Percentiles rank a stretch among this genome's conserved stretches.
These are phyloP conservation scores for Oreochromis mossambicus DNA, from an alignment of 2,797 vertebrate genomes.

Conservation along the genomic window DNA sequence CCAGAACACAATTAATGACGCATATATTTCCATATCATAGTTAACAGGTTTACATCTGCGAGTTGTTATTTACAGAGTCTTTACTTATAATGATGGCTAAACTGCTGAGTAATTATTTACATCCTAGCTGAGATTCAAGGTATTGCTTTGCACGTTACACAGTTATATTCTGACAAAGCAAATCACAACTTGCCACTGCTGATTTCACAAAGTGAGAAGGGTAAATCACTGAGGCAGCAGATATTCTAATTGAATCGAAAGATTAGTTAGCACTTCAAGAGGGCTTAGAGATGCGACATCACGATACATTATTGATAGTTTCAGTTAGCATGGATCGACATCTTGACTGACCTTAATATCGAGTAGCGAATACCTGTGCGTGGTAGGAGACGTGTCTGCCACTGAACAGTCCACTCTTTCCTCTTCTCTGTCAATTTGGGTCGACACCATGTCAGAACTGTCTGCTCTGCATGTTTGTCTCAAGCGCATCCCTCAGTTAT, in stretches of 20 bases:
- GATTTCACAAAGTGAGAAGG: background rate
- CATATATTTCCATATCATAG: constrained; percentile 1
- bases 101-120: background rate
- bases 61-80: constrained; percentile 10
- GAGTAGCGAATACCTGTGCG: constrained; percentile 69
- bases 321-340: constrained; percentile 15
- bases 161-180: constrained; percentile 12
- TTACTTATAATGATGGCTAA: background rate
- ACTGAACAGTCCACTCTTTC: constrained; percentile 62
- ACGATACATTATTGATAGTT: background rate
- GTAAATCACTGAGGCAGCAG: background rate
- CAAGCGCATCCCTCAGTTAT: constrained; percentile 62
- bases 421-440: constrained; percentile 71
- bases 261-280: background rate
- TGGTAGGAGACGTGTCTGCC: constrained; percentile 60
- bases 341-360: constrained; percentile 42
- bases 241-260: background rate
- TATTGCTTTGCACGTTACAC: constrained; percentile 40
- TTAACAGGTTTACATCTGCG: background rate
- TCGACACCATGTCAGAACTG: constrained; percentile 73
- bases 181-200: background rate
- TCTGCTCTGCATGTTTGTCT: constrained; percentile 60
- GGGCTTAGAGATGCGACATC: background rate
- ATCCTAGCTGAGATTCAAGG: background rate
- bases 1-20: constrained; percentile 10